Base-by-base conservation (phyloP, 1,140 invertebrate species). In the Leptestheria dahalacensis region DNA sequence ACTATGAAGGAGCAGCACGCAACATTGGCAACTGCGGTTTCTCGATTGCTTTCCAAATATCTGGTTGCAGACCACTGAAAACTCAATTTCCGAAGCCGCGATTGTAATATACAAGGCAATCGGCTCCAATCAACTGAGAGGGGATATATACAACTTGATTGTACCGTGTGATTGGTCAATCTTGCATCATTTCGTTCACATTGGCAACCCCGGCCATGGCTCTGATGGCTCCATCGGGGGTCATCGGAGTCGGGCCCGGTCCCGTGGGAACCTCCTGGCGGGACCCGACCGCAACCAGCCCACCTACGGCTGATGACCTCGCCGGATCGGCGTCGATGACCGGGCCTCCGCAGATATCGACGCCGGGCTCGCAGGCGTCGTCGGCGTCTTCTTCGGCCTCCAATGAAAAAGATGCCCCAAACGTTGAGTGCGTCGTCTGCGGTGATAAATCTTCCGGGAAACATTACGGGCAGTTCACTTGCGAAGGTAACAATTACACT, bases 401-500 rank as follows among this genome's bases (percentile, higher is more conserved):
- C 12, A 81, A 79, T 61, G 84, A 86, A 69, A 87, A 88, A 71
- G 86, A 88, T 64, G 64, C 63, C 29, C 86, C 90, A 69, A 91
- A 91, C 72, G 89, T 94, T 71, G 91, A 96, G 75, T 99, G 96
- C 76, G 92, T 97, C 60, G 96, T 99, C 66, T 99, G 96, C 75
- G 93, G 94, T 24, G 96, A 99, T 77, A 98, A 98, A 75, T 91
- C 88, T 68, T 93, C 88, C 65, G 95, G 95, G 61, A 98, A 98
- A 75, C 95, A 98, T 75, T 99, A 99, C 75, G 94, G 94, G 73
- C 93, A 97, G 76, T 97, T 96, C 77, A 97, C 94, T 56, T 97
- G 95, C 74, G 95, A 98, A 85, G 94, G 89, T 91, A 79, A 77
- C 80, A 70, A 56, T n/a, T n/a, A n/a, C n/a, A n/a, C n/a, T n/a